Evolutionary conservation across 2,888 invertebrate species (phyloP).

Genomic region (Hybos culiciformis): DNA sequence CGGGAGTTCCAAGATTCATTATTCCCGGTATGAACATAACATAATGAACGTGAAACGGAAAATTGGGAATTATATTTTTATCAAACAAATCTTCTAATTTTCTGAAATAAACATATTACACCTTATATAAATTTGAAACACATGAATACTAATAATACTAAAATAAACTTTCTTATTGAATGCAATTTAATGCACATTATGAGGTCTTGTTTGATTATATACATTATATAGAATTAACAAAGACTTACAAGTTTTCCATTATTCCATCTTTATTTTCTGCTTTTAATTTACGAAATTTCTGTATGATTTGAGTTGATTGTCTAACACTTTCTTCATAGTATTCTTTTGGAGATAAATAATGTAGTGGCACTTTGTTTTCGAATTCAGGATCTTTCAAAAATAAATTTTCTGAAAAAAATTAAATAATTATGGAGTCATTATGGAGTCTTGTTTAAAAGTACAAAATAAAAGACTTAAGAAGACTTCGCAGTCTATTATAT

Average conservation of each 20-base stretch:
- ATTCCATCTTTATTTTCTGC: background rate
- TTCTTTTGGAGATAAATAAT: slow-evolving; percentile 24
- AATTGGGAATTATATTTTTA: too few species aligned
- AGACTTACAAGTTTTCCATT: background rate
- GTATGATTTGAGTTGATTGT: slow-evolving; percentile 38
- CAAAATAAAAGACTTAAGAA: too few species aligned
- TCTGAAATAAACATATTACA: background rate
- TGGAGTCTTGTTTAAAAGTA: too few species aligned
- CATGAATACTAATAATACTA: too few species aligned
- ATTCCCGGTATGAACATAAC: slow-evolving; percentile 83
- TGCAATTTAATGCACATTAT: too few species aligned
- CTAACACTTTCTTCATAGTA: slow-evolving; percentile 18
- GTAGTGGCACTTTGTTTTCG: slow-evolving; percentile 17
- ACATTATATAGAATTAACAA: background rate
- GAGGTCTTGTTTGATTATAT: too few species aligned
- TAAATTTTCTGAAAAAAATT: slow-evolving; percentile 16
- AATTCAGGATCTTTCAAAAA: slow-evolving; percentile 24
- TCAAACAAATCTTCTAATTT: background rate
- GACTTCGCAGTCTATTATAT: too few species aligned
- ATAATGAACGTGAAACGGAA: slow-evolving; percentile 57
- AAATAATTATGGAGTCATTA: background rate
- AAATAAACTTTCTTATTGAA: too few species aligned
- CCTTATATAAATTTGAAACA: too few species aligned
- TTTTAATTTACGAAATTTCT: slow-evolving; percentile 46
- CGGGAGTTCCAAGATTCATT: slow-evolving; percentile 70